Conservation (phyloP, 2,113 vertebrate species). For the Atrichornis clamosus region DNA sequence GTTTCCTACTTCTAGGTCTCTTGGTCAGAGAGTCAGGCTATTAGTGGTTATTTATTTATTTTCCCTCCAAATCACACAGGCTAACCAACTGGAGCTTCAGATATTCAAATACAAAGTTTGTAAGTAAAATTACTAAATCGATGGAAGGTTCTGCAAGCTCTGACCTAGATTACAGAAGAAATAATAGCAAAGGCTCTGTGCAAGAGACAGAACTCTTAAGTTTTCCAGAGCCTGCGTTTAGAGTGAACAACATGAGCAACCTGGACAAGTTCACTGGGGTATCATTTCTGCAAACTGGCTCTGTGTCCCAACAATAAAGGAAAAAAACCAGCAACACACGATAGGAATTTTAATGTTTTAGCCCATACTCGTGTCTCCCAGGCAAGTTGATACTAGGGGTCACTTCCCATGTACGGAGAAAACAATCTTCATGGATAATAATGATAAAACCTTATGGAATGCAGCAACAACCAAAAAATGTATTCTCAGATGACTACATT, state of each 20-base stretch:
- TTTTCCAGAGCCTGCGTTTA: not conserved
- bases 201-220: not conserved
- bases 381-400: slow-evolving; percentile 68
- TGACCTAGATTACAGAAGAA: not conserved
- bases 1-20: not conserved
- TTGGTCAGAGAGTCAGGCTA: not conserved
- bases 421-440: slow-evolving; percentile 80
- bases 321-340: not conserved
- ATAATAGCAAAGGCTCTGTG: not conserved
- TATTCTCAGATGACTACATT: slow-evolving; percentile 79
- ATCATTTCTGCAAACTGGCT: not conserved
- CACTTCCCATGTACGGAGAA: slow-evolving; percentile 81
- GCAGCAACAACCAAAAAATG: slow-evolving; percentile 83
- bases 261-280: not conserved
- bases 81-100: not conserved
- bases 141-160: not conserved
- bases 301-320: not conserved
- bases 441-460: slow-evolving; percentile 86
- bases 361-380: slow-evolving; percentile 64
- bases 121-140: not conserved
- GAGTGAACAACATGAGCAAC: not conserved
- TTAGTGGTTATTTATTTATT: not conserved
- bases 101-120: fast-evolving
- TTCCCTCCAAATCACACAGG: not conserved
- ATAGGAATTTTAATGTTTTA: slow-evolving; percentile 52